Evolutionary conservation across 2,888 invertebrate genomes (phyloP), one percentile per base, ranked within the genome.

Genomic region (Muscina levida): DNA sequence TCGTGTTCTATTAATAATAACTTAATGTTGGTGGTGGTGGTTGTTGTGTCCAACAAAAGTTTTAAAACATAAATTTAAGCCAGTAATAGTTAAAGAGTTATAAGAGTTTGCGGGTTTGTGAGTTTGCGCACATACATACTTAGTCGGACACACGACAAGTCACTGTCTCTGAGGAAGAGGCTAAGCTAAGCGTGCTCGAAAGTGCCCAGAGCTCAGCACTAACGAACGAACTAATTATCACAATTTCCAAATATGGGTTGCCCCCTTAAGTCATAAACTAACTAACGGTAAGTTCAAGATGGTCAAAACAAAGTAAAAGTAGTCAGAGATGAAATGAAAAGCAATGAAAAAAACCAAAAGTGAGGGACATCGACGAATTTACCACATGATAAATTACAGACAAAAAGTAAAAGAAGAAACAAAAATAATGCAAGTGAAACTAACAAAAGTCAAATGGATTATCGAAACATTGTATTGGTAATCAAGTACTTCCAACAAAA

Each of bases 231-330:
- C 74, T 74, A 67, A 72, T 71, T 74, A 79, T 79, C 71, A 79
- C 71, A 72, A 71, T 75, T 75, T 72, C 67, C 19, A 79, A 72
- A 76, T 71, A 71, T 71, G 71, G 56, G 46, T 56, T 76, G 76
- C 70, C 67, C 70, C 67, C 71, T 74, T 22, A 56, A 71, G 48
- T 57, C 53, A 74, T 65, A 56, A 53, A 67, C 51, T 17, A n/a
- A 19, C 22, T 79, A 75, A 75, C 53, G 53, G 71, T 42, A 31
- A 68, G 22, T 3, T n/a, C 13, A 10, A 24, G 67, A 6, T 31
- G 17, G 53, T 22, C 37, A 51, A 17, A 51, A 67, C 8, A n/a
- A 53, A 68, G 37, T 13, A 67, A 39, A 31, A 59, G 51, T 2
- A 66, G 19, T 15, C 17, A 19, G 6, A 59, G 15, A 59, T 17